Conservation (phyloP, 2,113 vertebrate genomes). For the Dasypus novemcinctus region DNA sequence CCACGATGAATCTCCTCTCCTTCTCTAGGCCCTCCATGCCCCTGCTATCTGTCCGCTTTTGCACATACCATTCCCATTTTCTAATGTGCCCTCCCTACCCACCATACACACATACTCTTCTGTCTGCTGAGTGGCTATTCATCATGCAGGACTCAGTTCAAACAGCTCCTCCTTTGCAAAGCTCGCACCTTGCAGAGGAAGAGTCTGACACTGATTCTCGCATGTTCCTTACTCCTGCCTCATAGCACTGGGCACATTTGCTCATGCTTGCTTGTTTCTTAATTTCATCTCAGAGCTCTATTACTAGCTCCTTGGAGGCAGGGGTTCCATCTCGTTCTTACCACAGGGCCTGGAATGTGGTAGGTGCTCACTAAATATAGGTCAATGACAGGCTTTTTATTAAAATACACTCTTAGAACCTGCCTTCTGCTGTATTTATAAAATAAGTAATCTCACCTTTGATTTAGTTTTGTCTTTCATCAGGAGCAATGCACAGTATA, state of each 20-base stretch:
- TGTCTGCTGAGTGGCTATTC: background rate
- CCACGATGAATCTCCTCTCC: background rate
- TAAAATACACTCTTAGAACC: background rate
- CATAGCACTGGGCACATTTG: background rate
- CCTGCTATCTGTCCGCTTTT: background rate
- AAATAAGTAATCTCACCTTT: background rate
- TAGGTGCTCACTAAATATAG: background rate
- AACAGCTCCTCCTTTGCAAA: background rate
- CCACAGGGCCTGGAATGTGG: background rate
- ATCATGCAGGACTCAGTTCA: background rate
- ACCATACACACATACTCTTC: background rate
- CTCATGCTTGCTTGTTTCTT: background rate
- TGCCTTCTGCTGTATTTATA: background rate
- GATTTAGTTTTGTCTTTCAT: slow-evolving; percentile 16
- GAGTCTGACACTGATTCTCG: background rate
- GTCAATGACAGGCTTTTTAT: background rate
- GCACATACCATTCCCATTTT: background rate
- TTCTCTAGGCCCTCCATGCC: background rate
- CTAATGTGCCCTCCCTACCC: fast-evolving
- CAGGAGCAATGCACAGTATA: background rate
- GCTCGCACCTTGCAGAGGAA: background rate
- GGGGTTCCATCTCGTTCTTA: background rate
- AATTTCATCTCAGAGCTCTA: background rate
- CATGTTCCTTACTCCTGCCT: background rate
- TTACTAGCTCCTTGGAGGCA: background rate